Evolutionary conservation across 1,140 invertebrate species (phyloP).

Genomic region (Neotoxoptera formosana): DNA sequence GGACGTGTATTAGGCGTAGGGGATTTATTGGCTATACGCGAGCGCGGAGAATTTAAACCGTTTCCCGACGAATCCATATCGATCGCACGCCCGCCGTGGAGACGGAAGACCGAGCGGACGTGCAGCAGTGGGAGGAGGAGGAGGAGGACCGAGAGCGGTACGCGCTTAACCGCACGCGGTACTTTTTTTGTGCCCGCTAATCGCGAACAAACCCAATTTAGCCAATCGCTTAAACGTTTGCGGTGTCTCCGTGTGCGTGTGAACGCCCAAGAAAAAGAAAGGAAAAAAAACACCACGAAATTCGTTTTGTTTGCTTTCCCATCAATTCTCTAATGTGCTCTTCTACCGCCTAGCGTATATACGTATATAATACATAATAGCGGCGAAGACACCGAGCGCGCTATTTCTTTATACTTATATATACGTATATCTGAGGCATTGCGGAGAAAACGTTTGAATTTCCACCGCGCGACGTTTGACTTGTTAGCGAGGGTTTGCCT

Average conservation of each 20-base stretch:
- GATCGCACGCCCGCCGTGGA: not conserved
- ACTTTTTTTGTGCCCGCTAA: slow-evolving; percentile 36
- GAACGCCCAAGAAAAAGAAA: not conserved
- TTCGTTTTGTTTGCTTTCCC: slow-evolving; percentile 42
- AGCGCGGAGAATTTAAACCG: slow-evolving; percentile 42
- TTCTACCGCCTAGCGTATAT: not conserved
- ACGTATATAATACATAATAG: not conserved
- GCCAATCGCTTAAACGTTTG: slow-evolving; percentile 46
- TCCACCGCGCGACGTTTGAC: not conserved
- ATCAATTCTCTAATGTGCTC: slow-evolving; percentile 16
- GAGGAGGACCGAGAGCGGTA: not conserved
- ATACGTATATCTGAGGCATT: too few species aligned
- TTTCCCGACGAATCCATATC: slow-evolving; percentile 33
- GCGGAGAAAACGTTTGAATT: not conserved
- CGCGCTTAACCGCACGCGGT: slow-evolving; percentile 7
- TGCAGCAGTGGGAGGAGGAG: too few species aligned
- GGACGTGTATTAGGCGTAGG: slow-evolving; percentile 49
- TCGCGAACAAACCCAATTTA: slow-evolving; percentile 56
- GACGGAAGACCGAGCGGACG: not conserved
- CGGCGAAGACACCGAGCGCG: not conserved
- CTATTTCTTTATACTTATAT: not conserved
- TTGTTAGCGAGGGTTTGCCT: not conserved
- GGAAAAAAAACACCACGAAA: not conserved
- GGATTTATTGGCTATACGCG: slow-evolving; percentile 53
- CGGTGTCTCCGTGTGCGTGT: not conserved